A percentile compares a stretch with the other conserved stretches of the same genome.
These are phyloP conservation scores for Simalia tracyae DNA, from an alignment of 2,797 vertebrate genomes.

Conservation along the genomic window DNA sequence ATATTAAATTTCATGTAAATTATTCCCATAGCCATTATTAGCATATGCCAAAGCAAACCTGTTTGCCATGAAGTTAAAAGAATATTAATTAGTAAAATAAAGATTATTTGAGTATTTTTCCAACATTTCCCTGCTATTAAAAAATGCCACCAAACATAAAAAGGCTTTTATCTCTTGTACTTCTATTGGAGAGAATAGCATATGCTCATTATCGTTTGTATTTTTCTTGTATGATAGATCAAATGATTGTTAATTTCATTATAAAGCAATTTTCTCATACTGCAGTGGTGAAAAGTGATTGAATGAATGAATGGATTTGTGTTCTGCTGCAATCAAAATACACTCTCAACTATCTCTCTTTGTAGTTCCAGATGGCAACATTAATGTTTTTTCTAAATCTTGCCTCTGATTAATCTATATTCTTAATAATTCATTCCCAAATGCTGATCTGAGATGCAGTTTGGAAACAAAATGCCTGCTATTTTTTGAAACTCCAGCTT, in stretches of 20 bases:
- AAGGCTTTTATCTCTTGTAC: background rate
- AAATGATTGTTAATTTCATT: too few relatives aligned
- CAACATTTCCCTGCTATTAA: background rate
- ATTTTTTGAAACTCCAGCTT: background rate
- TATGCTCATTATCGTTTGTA: background rate
- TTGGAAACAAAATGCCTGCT: background rate
- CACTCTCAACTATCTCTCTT: background rate
- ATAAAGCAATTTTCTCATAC: background rate
- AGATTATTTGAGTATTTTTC: background rate
- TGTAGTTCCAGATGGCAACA: background rate
- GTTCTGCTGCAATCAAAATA: too few relatives aligned
- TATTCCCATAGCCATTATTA: background rate
- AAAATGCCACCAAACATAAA: background rate
- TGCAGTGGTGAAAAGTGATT: background rate
- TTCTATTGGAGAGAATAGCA: background rate
- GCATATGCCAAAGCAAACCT: too few relatives aligned
- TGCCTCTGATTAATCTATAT: background rate
- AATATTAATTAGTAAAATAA: background rate
- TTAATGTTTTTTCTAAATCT: background rate
- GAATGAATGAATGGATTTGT: too few relatives aligned
- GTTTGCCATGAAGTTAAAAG: background rate
- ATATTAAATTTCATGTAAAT: background rate
- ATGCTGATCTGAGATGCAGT: background rate
- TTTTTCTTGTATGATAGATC: background rate
- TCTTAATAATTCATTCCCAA: background rate